phyloP scores from a whole-genome alignment of 2,113 vertebrate genomes.

The Bettongia penicillata region DNA sequence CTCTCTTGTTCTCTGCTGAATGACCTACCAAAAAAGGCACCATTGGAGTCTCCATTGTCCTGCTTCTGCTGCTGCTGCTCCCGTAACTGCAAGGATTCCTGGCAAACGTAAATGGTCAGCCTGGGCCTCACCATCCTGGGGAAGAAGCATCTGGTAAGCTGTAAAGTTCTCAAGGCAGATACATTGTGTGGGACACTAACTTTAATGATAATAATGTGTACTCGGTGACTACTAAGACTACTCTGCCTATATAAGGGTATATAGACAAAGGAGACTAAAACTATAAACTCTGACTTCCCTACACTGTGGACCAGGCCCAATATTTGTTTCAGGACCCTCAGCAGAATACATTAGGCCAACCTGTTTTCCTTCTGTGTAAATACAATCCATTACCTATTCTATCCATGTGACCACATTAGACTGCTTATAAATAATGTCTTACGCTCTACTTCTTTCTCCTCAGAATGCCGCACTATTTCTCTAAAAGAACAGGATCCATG shows the following conservation, averaged over 20 bases:
- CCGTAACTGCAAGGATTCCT: slow-evolving; percentile 92
- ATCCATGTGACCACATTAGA: slow-evolving; percentile 33
- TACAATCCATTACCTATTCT: not conserved
- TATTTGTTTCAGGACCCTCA: not conserved
- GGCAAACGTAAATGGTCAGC: slow-evolving; percentile 96
- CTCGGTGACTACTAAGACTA: not conserved
- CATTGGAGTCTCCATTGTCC: slow-evolving; percentile 91
- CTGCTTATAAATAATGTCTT: slow-evolving; percentile 21
- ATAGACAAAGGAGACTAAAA: slow-evolving; percentile 32
- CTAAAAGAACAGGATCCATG: not conserved
- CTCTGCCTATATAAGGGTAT: not conserved
- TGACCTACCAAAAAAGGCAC: slow-evolving; percentile 92
- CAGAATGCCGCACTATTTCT: not conserved
- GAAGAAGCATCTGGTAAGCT: not conserved
- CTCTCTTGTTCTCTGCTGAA: slow-evolving; percentile 17
- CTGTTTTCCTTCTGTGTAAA: slow-evolving; percentile 24
- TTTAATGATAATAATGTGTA: not conserved
- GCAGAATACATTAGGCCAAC: not conserved
- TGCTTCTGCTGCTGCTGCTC: slow-evolving; percentile 92
- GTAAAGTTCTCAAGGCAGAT: not conserved
- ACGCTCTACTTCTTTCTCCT: not conserved
- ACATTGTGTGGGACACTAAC: not conserved
- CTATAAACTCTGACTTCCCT: not conserved
- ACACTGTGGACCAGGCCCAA: not conserved
- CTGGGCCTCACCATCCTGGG: slow-evolving; percentile 93